Evolutionary conservation across 2,797 vertebrate genomes (phyloP).

Genomic region (Gila robusta): DNA sequence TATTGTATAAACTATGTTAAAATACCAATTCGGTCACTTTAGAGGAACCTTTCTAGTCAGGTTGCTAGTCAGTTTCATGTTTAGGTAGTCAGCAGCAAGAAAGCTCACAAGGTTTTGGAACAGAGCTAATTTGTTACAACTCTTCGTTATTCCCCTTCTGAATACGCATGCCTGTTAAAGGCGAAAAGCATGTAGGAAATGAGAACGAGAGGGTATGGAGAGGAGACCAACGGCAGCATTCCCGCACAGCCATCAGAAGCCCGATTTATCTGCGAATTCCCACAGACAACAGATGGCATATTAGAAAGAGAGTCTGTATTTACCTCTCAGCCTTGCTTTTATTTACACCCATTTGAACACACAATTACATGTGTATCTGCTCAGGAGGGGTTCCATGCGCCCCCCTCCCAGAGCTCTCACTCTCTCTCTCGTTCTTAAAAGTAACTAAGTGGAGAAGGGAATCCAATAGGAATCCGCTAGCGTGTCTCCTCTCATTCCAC

Average conservation of each 20-base stretch:
- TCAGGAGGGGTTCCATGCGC: conserved; percentile 39
- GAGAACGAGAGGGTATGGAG: neutral
- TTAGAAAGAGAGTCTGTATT: conserved; percentile 47
- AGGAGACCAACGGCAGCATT: conserved; percentile 7
- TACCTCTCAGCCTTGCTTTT: conserved; percentile 49
- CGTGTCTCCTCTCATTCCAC: conserved; percentile 63
- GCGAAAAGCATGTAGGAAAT: neutral
- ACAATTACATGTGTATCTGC: conserved; percentile 52
- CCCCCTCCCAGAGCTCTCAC: conserved; percentile 30
- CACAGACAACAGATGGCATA: conserved; percentile 40
- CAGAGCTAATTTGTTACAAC: neutral
- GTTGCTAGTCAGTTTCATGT: neutral
- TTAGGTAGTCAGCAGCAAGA: neutral
- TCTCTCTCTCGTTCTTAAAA: conserved; percentile 43
- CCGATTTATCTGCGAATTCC: neutral
- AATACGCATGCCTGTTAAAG: neutral
- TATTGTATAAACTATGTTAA: neutral
- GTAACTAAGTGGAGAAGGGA: conserved; percentile 54
- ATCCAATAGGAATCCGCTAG: conserved; percentile 65
- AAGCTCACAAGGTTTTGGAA: neutral
- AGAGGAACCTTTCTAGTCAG: no score
- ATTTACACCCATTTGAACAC: conserved; percentile 45
- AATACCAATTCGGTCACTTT: neutral
- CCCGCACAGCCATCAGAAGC: neutral
- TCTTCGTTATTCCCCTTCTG: neutral